Evolutionary conservation across 2,888 invertebrate species (phyloP).

Genomic region (Scrobipalpa atriplicella): DNA sequence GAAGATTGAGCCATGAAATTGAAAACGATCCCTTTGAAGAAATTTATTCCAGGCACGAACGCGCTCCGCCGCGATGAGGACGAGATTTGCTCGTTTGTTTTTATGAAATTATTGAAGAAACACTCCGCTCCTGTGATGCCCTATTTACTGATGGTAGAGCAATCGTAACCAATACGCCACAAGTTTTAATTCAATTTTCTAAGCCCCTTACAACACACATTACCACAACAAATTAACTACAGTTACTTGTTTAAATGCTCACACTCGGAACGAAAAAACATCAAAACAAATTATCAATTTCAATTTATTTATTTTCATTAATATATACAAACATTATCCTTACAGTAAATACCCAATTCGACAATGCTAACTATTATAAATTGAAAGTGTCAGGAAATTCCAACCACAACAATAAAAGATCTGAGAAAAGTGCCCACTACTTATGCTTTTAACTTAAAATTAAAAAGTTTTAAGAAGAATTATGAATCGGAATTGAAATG

Average conservation of each 20-base stretch:
- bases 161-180: neutral
- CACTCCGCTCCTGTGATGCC: constrained; percentile 62
- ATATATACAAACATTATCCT: too few species aligned
- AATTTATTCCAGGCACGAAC: constrained; percentile 82
- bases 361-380: too few species aligned
- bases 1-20: constrained; percentile 82
- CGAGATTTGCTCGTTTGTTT: constrained; percentile 81
- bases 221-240: neutral
- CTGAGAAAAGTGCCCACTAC: constrained; percentile 57
- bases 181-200: neutral
- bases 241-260: neutral
- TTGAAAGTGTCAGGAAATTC: constrained; percentile 34
- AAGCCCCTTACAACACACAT: neutral
- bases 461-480: constrained; percentile 70
- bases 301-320: too few species aligned
- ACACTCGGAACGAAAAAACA: neutral
- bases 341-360: too few species aligned
- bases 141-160: neutral
- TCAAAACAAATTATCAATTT: too few species aligned
- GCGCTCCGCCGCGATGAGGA: constrained; percentile 73
- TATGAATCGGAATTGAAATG: constrained; percentile 67
- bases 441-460: constrained; percentile 72
- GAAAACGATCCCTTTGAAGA: constrained; percentile 82
- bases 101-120: constrained; percentile 80
- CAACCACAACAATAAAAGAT: constrained; percentile 58